Evolutionary conservation across 2,113 vertebrate species (phyloP).

Genomic region (Melierax canorus): DNA sequence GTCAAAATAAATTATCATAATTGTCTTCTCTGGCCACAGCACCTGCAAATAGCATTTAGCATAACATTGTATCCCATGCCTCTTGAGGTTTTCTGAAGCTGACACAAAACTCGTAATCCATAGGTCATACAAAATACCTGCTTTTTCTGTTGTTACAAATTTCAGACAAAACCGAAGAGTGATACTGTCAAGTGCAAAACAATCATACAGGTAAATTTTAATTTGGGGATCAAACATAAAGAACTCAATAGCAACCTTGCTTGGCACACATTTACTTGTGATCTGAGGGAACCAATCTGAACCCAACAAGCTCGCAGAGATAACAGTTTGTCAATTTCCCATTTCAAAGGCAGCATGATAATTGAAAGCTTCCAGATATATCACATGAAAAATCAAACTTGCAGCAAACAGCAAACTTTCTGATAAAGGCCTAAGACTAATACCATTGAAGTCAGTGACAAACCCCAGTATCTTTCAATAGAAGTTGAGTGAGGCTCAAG

Average conservation of each 20-base stretch:
- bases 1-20: background rate
- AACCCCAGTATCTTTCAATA: background rate
- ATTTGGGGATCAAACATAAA: background rate
- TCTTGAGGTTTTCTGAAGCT: background rate
- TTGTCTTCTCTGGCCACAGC: background rate
- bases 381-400: slow-evolving; percentile 45
- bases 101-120: background rate
- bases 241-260: background rate
- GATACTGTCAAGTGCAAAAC: background rate
- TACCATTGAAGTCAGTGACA: slow-evolving; percentile 13
- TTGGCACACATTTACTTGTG: slow-evolving; percentile 15
- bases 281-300: background rate
- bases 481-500: background rate
- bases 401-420: slow-evolving; percentile 7
- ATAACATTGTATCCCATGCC: background rate
- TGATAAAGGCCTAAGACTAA: slow-evolving; percentile 16
- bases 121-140: background rate
- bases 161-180: background rate
- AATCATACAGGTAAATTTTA: background rate
- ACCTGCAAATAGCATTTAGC: background rate
- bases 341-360: slow-evolving; percentile 33
- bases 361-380: slow-evolving; percentile 21
- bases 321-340: slow-evolving; percentile 46
- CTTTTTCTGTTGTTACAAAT: background rate
- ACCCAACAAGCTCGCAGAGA: slow-evolving; percentile 6